Evolutionary conservation across 2,113 vertebrate species (phyloP).

Genomic region (Dromas ardeola): DNA sequence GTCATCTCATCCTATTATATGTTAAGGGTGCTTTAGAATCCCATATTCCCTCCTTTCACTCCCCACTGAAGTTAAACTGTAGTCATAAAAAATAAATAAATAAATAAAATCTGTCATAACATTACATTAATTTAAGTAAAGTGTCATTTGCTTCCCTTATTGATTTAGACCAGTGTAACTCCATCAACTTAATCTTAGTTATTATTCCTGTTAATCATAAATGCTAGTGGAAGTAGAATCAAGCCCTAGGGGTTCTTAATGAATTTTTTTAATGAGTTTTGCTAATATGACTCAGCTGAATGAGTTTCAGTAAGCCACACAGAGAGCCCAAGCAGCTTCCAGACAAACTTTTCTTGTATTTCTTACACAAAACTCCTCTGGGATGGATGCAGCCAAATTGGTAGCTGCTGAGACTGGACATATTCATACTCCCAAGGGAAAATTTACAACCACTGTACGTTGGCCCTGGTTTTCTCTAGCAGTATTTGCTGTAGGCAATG

Average conservation of each 20-base stretch:
- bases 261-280: neutral
- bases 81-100: neutral
- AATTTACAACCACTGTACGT: neutral
- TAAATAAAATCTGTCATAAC: neutral
- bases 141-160: neutral
- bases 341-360: neutral
- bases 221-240: neutral
- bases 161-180: neutral
- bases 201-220: neutral
- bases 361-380: neutral
- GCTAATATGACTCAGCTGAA: neutral
- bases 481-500: conserved; percentile 13
- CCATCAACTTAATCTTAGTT: neutral
- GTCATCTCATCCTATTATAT: neutral
- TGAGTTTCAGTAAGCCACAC: neutral
- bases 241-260: neutral
- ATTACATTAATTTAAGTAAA: neutral
- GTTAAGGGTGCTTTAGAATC: neutral
- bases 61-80: neutral
- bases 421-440: neutral
- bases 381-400: neutral
- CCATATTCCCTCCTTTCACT: neutral
- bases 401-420: neutral
- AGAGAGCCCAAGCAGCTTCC: neutral
- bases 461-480: neutral